A percentile compares a stretch with the other conserved stretches of the same genome.
These are phyloP conservation scores for Synodontis membranacea DNA, from an alignment of 2,113 vertebrate genomes.

Conservation along the genomic window DNA sequence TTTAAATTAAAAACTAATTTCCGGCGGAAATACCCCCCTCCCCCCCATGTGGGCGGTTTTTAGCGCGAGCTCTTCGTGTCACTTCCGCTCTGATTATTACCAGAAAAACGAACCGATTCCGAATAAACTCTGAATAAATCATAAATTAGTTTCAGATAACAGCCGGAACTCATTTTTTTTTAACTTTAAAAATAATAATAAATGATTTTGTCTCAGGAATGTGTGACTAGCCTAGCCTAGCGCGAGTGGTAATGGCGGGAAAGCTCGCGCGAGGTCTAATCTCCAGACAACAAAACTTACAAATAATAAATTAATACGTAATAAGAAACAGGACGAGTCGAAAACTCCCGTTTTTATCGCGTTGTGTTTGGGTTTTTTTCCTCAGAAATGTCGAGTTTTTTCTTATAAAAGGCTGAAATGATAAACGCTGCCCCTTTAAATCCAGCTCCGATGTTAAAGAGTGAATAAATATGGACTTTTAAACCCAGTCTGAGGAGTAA, in stretches of 20 bases:
- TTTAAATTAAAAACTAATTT: not conserved
- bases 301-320: not conserved
- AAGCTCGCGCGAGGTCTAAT: not conserved
- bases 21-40: not conserved
- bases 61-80: not conserved
- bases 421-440: slow-evolving; percentile 6
- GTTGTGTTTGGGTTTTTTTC: not conserved
- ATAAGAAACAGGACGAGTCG: too few species aligned
- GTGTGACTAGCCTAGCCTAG: too few species aligned
- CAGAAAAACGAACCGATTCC: not conserved
- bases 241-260: slow-evolving; percentile 22
- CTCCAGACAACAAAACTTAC: not conserved
- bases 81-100: not conserved
- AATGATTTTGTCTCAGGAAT: not conserved
- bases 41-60: not conserved
- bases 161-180: not conserved
- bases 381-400: too few species aligned
- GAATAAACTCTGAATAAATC: not conserved
- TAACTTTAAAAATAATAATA: not conserved
- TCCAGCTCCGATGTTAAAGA: not conserved
- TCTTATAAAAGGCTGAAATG: too few species aligned
- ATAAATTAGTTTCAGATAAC: not conserved
- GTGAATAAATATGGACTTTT: not conserved
- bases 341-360: not conserved
- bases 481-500: not conserved